Conservation (phyloP, 2,888 invertebrate genomes). For the Tridacna crocea region DNA sequence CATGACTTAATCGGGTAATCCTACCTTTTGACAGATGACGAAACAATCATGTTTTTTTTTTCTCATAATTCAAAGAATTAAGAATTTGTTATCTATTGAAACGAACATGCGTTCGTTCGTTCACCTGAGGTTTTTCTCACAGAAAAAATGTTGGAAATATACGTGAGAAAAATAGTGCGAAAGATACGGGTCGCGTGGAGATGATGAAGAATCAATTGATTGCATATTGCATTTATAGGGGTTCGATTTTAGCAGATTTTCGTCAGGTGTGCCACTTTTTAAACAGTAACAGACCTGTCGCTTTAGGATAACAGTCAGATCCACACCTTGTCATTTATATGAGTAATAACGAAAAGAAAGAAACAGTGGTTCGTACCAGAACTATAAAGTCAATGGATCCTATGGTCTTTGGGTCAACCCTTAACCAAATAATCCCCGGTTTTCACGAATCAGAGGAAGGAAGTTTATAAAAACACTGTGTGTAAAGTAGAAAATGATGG, state of each 20-base stretch:
- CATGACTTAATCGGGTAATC: slow-evolving; percentile 23
- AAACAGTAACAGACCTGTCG: no score
- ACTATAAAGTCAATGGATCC: no score
- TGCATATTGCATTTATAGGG: background rate
- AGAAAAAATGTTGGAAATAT: background rate
- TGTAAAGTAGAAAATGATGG: no score
- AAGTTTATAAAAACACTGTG: no score
- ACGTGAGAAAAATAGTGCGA: slow-evolving; percentile 10
- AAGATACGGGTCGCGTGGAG: slow-evolving; percentile 17
- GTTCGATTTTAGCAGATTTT: slow-evolving; percentile 11
- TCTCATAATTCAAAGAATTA: background rate
- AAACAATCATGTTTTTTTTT: slow-evolving; percentile 12
- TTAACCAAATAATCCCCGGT: no score
- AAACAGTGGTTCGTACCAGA: no score
- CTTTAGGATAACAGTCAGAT: no score
- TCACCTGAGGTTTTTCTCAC: slow-evolving; percentile 8
- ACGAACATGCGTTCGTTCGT: background rate
- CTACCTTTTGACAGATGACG: slow-evolving; percentile 20
- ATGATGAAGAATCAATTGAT: background rate
- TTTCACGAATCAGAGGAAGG: no score
- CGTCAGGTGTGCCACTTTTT: background rate
- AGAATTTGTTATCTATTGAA: slow-evolving; percentile 20
- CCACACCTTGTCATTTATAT: no score
- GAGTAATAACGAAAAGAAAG: no score
- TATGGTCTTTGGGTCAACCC: no score